Evolutionary conservation across 1,140 invertebrate species (phyloP), one percentile per base, ranked within the genome.

Genomic region (Ips nitidus): DNA sequence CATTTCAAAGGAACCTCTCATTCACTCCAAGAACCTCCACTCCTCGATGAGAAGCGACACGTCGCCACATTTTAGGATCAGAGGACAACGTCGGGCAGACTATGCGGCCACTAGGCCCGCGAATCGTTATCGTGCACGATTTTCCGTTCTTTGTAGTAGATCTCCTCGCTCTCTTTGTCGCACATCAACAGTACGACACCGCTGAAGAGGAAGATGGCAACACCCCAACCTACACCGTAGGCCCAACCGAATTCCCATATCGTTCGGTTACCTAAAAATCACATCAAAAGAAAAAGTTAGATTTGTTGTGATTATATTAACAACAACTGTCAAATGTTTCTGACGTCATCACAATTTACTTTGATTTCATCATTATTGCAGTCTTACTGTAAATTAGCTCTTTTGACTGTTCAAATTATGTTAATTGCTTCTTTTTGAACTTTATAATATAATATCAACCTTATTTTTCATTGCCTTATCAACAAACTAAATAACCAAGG

Each of bases 221-320:
- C 92, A 58, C 95, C 95, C 96, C 96, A 98, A 2, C 94, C 95
- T 2, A 98, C 94, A 38, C 97, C 97, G 78, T 98, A 98, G 2
- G 95, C 95, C 95, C 95, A 98, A 40, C 94, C 95, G 78, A 98
- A 97, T 78, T 97, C 94, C 94, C 94, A 97, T 71, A 94, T 88
- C 50, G 88, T 86, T 75, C 93, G 85, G 82, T 94, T 94, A 70
- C 92, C 92, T 93, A 79, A 43, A 78, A 79, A 68, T 5, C 5
- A 55, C 52, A 6, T 50, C 1, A 66, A 45, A 22, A 53, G 41
- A 57, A n/a, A 53, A 53, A 36, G 22, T 22, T 22, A 22, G 22
- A 22, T n/a, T n/a, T 22, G 22, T 22, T 22, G 22, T 22, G 22
- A 22, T 22, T 22, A 22, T 22, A 22, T 22, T 22, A 22, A 22